Percentiles rank a stretch among this genome's conserved stretches.
Evolutionary conservation across 2,888 invertebrate genomes (phyloP).

Genomic region (Odontothrips loti): DNA sequence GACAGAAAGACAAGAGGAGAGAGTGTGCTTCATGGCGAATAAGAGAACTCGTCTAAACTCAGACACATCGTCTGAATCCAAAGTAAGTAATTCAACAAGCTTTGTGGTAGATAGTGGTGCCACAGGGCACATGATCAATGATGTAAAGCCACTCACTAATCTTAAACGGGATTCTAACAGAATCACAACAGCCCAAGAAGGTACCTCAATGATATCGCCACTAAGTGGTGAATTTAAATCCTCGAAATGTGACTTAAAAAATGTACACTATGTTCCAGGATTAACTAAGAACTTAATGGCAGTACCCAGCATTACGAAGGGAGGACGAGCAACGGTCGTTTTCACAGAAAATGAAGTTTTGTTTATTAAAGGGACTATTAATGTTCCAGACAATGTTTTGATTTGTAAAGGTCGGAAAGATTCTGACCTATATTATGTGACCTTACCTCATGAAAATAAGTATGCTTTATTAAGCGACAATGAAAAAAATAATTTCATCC

Average conservation of each 20-base stretch:
- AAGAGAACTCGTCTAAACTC: background rate
- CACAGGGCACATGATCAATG: background rate
- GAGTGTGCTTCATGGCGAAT: background rate
- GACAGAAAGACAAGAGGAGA: background rate
- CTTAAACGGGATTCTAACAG: background rate
- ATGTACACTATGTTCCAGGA: background rate
- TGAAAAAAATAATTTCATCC: background rate
- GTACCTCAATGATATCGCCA: background rate
- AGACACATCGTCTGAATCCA: background rate
- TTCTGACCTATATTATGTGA: background rate
- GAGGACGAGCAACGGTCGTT: background rate
- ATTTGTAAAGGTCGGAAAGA: background rate
- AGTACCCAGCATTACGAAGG: background rate
- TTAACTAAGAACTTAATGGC: background rate
- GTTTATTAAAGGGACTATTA: background rate
- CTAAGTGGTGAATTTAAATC: background rate
- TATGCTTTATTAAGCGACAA: background rate
- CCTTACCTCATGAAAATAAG: background rate
- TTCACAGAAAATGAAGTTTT: background rate
- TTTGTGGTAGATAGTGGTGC: background rate
- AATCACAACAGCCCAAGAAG: background rate
- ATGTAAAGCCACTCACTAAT: background rate
- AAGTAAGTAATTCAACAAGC: background rate
- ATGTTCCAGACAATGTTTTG: background rate
- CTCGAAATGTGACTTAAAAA: background rate